Evolutionary conservation across 2,113 vertebrate genomes (phyloP).

Genomic region (Paedocypris sp.): DNA sequence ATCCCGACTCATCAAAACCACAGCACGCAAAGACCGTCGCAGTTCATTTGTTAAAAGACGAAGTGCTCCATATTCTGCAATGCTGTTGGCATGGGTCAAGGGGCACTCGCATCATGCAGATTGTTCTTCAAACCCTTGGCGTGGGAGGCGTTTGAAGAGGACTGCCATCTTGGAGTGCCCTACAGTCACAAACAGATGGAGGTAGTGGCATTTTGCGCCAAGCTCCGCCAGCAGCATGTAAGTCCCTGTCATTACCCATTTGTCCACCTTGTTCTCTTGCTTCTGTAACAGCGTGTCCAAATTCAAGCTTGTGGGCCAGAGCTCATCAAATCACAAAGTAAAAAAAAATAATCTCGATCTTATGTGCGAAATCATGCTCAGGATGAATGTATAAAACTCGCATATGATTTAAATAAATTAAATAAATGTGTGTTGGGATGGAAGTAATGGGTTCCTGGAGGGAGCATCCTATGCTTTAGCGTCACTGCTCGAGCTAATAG

Average conservation of each 20-base stretch:
- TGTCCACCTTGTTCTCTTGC: slow-evolving; percentile 12
- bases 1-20: background rate
- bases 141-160: slow-evolving; percentile 12
- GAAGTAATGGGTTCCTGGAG: background rate
- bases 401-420: background rate
- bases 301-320: background rate
- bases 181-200: slow-evolving; percentile 37
- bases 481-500: background rate
- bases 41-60: slow-evolving; percentile 23
- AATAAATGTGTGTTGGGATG: too few relatives aligned
- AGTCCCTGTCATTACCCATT: slow-evolving; percentile 31
- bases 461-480: background rate
- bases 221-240: slow-evolving; percentile 27
- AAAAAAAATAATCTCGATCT: slow-evolving; percentile 1
- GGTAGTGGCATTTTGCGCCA: slow-evolving; percentile 28
- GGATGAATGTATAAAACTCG: background rate
- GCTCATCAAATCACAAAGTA: slow-evolving; percentile 10
- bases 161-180: slow-evolving; percentile 22
- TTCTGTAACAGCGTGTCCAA: background rate
- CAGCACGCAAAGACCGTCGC: too few relatives aligned
- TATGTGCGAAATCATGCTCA: background rate
- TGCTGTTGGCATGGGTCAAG: slow-evolving; percentile 24
- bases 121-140: slow-evolving; percentile 34
- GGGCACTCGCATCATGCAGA: slow-evolving; percentile 23
- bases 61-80: slow-evolving; percentile 19